Conservation (phyloP, 1,140 invertebrate species). For the Pectinophora gossypiella region DNA sequence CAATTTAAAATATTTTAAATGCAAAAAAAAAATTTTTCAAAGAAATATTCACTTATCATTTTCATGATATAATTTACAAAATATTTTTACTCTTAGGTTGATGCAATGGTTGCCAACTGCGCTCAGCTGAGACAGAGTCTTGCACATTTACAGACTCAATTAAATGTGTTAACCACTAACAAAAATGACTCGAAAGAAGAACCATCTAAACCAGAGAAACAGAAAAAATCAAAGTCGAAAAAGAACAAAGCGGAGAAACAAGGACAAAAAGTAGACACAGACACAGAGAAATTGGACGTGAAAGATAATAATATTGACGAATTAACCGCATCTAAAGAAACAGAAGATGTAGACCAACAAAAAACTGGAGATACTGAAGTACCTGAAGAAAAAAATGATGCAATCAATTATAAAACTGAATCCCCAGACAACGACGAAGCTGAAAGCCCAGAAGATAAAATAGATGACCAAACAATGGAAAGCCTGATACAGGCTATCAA, state of each 20-base stretch:
- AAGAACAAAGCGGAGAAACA: constrained; percentile 50
- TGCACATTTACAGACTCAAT: constrained; percentile 76
- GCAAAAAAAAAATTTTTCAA: too few species aligned
- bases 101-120: constrained; percentile 77
- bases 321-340: constrained; percentile 17
- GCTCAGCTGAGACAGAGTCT: constrained; percentile 77
- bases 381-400: background rate
- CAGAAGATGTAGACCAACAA: constrained; percentile 19
- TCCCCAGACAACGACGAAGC: background rate
- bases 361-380: constrained; percentile 12
- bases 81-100: constrained; percentile 59
- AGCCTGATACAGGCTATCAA: constrained; percentile 50
- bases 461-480: constrained; percentile 45
- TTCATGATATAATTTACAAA: too few species aligned
- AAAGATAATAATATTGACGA: constrained; percentile 32
- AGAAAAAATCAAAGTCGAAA: constrained; percentile 58
- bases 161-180: constrained; percentile 65
- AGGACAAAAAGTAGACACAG: constrained; percentile 35
- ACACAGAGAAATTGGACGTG: too few species aligned
- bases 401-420: constrained; percentile 8
- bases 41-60: too few species aligned
- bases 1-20: too few species aligned
- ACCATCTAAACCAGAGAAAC: constrained; percentile 49
- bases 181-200: constrained; percentile 37
- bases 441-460: constrained; percentile 20